Evolutionary conservation across 2,113 vertebrate species (phyloP).

Genomic region (Clarias gariepinus): DNA sequence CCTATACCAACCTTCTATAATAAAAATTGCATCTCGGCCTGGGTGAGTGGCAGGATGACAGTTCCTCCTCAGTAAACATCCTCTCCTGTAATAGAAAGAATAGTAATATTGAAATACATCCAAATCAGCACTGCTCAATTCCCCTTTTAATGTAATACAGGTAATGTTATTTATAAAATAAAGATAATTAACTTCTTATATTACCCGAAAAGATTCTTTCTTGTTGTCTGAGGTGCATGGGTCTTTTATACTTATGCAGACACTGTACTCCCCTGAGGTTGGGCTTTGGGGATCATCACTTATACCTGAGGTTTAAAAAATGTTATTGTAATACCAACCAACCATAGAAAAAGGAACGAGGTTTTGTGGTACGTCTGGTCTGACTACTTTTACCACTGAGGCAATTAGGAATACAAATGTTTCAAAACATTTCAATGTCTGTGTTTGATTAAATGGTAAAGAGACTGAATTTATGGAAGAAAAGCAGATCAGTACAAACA

Average conservation of each 20-base stretch:
- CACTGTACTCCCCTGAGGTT: conserved; percentile 49
- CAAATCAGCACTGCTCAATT: not conserved
- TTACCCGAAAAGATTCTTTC: conserved; percentile 24
- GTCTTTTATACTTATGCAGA: conserved; percentile 26
- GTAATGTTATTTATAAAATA: not conserved
- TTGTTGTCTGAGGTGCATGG: not conserved
- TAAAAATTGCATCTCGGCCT: conserved; percentile 50
- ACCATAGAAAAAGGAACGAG: not conserved
- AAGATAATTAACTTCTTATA: not conserved
- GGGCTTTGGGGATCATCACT: conserved; percentile 51
- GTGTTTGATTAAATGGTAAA: not conserved
- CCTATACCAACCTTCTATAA: conserved; percentile 54
- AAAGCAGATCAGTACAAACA: not conserved
- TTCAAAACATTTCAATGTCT: not conserved
- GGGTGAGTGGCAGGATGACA: not conserved
- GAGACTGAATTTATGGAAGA: not conserved
- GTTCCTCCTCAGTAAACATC: conserved; percentile 14
- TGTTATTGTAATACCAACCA: not conserved
- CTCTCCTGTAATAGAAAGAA: conserved; percentile 26
- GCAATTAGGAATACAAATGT: not conserved
- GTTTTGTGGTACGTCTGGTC: not conserved
- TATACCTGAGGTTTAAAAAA: conserved; percentile 32
- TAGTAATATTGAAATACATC: not conserved
- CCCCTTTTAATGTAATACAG: not conserved
- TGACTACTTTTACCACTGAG: not conserved